phyloP scores from a whole-genome alignment of 2,797 vertebrate species.

The Miichthys miiuy region DNA sequence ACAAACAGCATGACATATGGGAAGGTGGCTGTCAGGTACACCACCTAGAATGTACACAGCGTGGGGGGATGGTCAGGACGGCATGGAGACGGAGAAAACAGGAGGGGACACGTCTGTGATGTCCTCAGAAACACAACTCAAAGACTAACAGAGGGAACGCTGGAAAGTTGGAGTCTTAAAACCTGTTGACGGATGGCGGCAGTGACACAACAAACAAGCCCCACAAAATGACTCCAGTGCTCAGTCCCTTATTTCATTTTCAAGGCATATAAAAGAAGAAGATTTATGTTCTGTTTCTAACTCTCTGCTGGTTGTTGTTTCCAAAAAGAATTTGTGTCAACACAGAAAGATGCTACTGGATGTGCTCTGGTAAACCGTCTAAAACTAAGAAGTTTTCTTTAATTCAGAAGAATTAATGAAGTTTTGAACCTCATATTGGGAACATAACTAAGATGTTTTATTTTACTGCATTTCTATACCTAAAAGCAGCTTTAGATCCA shows the following conservation, averaged over 20 bases:
- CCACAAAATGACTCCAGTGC: not conserved
- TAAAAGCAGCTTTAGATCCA: not conserved
- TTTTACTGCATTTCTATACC: too few relatives aligned
- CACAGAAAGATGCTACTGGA: not conserved
- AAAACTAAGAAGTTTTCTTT: too few relatives aligned
- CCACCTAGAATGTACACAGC: constrained; percentile 84
- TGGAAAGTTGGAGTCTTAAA: constrained; percentile 47
- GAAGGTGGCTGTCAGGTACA: constrained; percentile 95
- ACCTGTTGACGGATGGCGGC: constrained; percentile 43
- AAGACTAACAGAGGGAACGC: constrained; percentile 19
- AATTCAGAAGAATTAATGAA: too few relatives aligned
- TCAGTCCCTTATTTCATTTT: not conserved
- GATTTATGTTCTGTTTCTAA: constrained; percentile 10
- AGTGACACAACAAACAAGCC: constrained; percentile 32
- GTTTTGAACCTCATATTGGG: too few relatives aligned
- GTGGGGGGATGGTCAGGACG: constrained; percentile 28
- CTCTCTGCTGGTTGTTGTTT: not conserved
- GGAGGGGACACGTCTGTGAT: constrained; percentile 20
- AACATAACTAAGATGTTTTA: too few relatives aligned
- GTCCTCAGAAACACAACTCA: constrained; percentile 24
- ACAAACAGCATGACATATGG: constrained; percentile 92
- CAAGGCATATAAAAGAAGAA: not conserved
- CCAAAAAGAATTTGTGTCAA: not conserved
- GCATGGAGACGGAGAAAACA: constrained; percentile 30
- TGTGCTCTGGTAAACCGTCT: not conserved